phyloP scores from a whole-genome alignment of 2,113 vertebrate species.

The Antechinus flavipes region DNA sequence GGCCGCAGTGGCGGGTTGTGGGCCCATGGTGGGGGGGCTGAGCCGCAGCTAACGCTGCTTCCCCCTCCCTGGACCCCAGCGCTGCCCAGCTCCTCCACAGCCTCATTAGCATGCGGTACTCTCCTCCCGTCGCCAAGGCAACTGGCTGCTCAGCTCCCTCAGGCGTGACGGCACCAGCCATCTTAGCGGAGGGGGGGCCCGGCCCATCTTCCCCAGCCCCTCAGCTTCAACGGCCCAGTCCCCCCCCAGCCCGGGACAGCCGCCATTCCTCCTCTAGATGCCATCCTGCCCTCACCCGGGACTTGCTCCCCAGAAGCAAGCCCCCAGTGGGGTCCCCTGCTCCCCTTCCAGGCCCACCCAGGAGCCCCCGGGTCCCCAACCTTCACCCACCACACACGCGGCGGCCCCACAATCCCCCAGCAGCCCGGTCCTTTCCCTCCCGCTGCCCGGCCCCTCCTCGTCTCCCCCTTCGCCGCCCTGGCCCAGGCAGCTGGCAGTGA shows the following conservation, averaged over 20 bases:
- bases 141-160: conserved; percentile 83
- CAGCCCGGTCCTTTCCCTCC: not conserved
- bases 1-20: not conserved
- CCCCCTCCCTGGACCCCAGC: conserved; percentile 60
- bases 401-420: not conserved
- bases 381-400: not conserved
- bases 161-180: conserved; percentile 79
- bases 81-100: conserved; percentile 64
- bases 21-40: not conserved
- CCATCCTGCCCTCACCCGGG: not conserved
- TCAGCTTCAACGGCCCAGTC: not conserved
- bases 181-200: conserved; percentile 67
- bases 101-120: conserved; percentile 78
- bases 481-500: conserved; percentile 18
- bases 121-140: conserved; percentile 80
- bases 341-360: not conserved
- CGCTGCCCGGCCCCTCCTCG: not conserved
- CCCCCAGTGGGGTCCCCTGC: not conserved
- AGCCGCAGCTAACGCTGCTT: not conserved
- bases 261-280: not conserved
- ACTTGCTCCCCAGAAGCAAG: not conserved
- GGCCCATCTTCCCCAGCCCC: conserved; percentile 50
- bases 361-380: conserved; percentile 34
- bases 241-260: not conserved
- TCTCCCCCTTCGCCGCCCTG: not conserved